Evolutionary conservation across 2,888 invertebrate genomes (phyloP).

Genomic region (Drosophila kokeensis): DNA sequence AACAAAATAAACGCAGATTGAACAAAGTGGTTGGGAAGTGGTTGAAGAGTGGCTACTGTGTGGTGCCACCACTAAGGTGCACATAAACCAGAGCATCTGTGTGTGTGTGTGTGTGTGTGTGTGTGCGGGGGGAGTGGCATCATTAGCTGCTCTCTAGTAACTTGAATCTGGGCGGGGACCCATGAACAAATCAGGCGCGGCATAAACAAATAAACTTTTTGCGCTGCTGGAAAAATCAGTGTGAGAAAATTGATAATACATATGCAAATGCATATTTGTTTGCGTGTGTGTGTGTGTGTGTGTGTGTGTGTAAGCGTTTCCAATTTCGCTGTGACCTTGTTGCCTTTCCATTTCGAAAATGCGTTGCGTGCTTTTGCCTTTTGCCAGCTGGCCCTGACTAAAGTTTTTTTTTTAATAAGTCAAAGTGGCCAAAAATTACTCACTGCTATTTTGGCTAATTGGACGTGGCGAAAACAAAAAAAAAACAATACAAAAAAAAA

Average conservation of each 20-base stretch:
- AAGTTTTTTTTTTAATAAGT: constrained; percentile 47
- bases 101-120: not conserved
- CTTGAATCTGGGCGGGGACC: constrained; percentile 21
- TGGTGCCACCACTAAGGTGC: constrained; percentile 21
- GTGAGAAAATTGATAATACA: constrained; percentile 57
- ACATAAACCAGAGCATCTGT: not conserved
- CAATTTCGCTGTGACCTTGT: constrained; percentile 45
- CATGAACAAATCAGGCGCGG: constrained; percentile 76
- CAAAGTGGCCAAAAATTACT: constrained; percentile 40
- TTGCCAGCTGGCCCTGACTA: constrained; percentile 12
- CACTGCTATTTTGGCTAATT: constrained; percentile 68
- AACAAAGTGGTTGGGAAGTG: constrained; percentile 38
- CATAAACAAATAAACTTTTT: constrained; percentile 68
- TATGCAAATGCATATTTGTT: not conserved
- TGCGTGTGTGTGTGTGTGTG: not conserved
- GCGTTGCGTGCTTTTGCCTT: constrained; percentile 54
- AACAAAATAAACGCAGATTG: constrained; percentile 27
- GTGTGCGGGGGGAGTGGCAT: constrained; percentile 45
- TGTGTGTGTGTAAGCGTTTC: constrained; percentile 6
- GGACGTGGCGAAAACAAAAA: constrained; percentile 36
- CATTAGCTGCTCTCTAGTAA: constrained; percentile 40
- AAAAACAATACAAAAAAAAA: not conserved
- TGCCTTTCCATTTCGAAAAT: constrained; percentile 33
- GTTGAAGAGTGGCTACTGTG: constrained; percentile 31
- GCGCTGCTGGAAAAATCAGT: constrained; percentile 61